phyloP scores from a whole-genome alignment of 2,888 invertebrate species.

The Belgica antarctica region DNA sequence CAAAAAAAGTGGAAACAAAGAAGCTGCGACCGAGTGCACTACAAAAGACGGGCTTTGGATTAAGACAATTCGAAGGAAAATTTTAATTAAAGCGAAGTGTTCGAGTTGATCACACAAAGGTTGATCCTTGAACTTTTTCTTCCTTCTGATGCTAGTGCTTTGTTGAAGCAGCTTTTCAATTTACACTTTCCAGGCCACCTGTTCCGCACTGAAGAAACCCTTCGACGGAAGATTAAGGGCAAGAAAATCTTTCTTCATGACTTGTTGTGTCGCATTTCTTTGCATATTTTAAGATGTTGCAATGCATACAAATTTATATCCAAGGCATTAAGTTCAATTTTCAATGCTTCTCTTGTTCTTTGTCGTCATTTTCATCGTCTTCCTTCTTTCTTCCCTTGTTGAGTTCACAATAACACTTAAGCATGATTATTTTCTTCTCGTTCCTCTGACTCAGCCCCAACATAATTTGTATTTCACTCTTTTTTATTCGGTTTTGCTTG shows the following conservation, averaged over 20 bases:
- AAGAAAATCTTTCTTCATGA: conserved; percentile 14
- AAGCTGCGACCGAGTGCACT: too few relatives aligned
- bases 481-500: conserved; percentile 1
- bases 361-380: not conserved
- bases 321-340: conserved; percentile 5
- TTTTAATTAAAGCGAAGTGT: conserved; percentile 15
- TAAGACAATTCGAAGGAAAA: not conserved
- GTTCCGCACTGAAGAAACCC: not conserved
- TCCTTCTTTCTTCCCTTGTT: not conserved
- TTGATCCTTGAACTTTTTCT: conserved; percentile 1
- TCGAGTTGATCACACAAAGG: not conserved
- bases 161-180: conserved; percentile 10
- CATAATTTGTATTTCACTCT: conserved; percentile 35
- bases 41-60: too few relatives aligned
- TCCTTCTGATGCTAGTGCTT: conserved; percentile 8
- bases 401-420: conserved; percentile 40
- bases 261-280: conserved; percentile 26
- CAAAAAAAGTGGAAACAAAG: not conserved
- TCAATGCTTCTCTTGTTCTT: conserved; percentile 27
- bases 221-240: not conserved
- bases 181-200: conserved; percentile 30
- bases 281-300: not conserved
- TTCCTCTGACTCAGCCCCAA: conserved; percentile 31
- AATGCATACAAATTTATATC: conserved; percentile 7
- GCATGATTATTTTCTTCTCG: conserved; percentile 41